Conservation (phyloP, 1,140 invertebrate species). For the Orius laevigatus region DNA sequence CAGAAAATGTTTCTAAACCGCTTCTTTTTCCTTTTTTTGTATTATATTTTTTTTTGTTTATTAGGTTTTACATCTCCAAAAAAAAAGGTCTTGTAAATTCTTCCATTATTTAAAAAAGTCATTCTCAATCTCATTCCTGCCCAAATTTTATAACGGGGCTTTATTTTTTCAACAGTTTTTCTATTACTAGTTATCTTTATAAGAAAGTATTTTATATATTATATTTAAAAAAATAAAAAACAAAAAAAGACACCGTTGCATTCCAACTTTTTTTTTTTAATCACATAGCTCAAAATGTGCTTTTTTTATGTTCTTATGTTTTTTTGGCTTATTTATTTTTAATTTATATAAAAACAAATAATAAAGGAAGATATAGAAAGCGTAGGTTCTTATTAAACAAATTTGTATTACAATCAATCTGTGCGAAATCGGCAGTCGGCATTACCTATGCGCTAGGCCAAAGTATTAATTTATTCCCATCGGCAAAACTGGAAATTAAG, state of each 20-base stretch:
- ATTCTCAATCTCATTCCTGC: slow-evolving; percentile 7
- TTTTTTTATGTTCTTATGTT: slow-evolving; percentile 14
- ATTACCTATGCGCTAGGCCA: slow-evolving; percentile 17
- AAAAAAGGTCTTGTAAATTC: slow-evolving; percentile 6
- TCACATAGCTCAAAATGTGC: slow-evolving; percentile 14
- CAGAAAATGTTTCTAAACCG: slow-evolving; percentile 84
- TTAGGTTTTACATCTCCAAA: neutral
- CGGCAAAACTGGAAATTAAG: slow-evolving; percentile 12
- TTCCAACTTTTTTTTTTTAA: slow-evolving; percentile 8
- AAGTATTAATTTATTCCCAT: slow-evolving; percentile 20
- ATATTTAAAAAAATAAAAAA: slow-evolving; percentile 13
- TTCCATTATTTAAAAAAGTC: slow-evolving; percentile 11
- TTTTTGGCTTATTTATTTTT: neutral
- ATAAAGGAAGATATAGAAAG: slow-evolving; percentile 8
- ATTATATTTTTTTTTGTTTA: slow-evolving; percentile 12
- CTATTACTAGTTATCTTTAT: slow-evolving; percentile 14
- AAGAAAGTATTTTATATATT: neutral
- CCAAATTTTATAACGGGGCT: slow-evolving; percentile 5
- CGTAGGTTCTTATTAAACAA: slow-evolving; percentile 8
- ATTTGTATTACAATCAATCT: slow-evolving; percentile 10
- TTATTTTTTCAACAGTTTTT: slow-evolving; percentile 11
- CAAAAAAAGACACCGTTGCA: slow-evolving; percentile 15
- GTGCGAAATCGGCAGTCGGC: slow-evolving; percentile 1
- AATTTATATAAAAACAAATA: too few relatives aligned
- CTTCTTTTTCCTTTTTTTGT: slow-evolving; percentile 4